Conservation (phyloP, 2,113 vertebrate species). For the Orycteropus afer region DNA sequence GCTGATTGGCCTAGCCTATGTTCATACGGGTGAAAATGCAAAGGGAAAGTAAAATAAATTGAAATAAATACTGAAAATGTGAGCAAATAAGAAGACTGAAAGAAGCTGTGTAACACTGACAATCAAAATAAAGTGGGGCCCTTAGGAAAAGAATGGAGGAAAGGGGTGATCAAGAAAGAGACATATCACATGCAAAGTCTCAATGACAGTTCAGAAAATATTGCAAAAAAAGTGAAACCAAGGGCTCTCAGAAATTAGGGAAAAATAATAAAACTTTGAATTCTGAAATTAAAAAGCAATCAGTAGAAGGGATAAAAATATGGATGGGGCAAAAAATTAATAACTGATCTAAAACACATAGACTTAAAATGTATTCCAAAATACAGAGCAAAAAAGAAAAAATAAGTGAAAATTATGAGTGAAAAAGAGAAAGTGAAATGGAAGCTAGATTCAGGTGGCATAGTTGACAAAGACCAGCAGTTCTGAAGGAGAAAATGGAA, state of each 20-base stretch:
- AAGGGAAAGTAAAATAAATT: neutral
- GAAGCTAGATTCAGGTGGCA: neutral
- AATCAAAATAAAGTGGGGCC: constrained; percentile 14
- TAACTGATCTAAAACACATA: neutral
- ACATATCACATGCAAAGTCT: neutral
- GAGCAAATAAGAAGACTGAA: neutral
- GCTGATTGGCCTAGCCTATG: neutral
- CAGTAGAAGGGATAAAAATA: neutral
- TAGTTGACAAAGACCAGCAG: neutral
- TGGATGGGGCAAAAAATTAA: neutral
- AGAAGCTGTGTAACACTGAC: neutral
- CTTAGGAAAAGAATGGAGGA: neutral
- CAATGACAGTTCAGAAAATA: neutral
- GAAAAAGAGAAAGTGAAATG: constrained; percentile 28
- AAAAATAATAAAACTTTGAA: neutral
- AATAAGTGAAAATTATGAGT: constrained; percentile 14
- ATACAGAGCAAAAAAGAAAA: neutral
- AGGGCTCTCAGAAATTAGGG: neutral
- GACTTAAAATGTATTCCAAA: neutral
- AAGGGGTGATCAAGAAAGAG: neutral
- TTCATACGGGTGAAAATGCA: neutral
- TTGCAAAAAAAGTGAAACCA: neutral
- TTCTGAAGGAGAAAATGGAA: neutral
- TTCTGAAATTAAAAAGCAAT: neutral
- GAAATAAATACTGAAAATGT: neutral